Percentiles rank a stretch among this genome's conserved stretches.
phyloP scores from a whole-genome alignment of 2,888 invertebrate species.

The Callinectes sapidus region DNA sequence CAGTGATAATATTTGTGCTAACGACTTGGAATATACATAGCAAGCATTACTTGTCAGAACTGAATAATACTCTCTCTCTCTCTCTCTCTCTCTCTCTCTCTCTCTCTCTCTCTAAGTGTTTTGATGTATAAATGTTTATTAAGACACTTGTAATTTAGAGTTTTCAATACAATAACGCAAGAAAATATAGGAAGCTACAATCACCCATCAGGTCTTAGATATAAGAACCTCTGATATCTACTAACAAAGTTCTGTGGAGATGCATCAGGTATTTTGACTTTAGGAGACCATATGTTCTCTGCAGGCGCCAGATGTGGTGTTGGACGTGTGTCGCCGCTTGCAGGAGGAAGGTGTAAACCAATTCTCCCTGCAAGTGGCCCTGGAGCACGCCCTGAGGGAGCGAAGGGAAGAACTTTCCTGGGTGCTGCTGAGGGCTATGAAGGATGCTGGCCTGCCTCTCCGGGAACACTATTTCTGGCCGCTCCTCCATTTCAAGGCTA shows the following conservation, averaged over 20 bases:
- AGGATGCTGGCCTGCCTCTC: background rate
- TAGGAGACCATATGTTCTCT: background rate
- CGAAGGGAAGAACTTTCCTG: background rate
- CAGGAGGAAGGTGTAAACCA: background rate
- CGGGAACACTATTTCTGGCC: constrained; percentile 12
- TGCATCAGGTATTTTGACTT: background rate
- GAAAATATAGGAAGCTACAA: too few relatives aligned
- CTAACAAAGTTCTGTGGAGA: background rate
- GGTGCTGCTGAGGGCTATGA: constrained; percentile 28
- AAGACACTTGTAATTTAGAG: too few relatives aligned
- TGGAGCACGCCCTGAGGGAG: background rate
- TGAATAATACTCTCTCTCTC: too few relatives aligned
- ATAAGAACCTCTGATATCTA: background rate
- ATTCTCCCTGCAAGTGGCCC: background rate
- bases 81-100: too few relatives aligned
- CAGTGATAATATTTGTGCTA: too few relatives aligned
- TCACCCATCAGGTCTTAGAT: too few relatives aligned
- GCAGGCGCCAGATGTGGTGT: background rate
- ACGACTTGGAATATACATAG: too few relatives aligned
- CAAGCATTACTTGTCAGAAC: too few relatives aligned
- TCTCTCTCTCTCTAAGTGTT: background rate
- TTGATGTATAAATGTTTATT: too few relatives aligned
- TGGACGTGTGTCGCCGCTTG: background rate
- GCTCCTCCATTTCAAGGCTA: background rate
- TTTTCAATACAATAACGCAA: too few relatives aligned